Conservation (phyloP, 2,113 vertebrate species). For the Microtus pennsylvanicus region DNA sequence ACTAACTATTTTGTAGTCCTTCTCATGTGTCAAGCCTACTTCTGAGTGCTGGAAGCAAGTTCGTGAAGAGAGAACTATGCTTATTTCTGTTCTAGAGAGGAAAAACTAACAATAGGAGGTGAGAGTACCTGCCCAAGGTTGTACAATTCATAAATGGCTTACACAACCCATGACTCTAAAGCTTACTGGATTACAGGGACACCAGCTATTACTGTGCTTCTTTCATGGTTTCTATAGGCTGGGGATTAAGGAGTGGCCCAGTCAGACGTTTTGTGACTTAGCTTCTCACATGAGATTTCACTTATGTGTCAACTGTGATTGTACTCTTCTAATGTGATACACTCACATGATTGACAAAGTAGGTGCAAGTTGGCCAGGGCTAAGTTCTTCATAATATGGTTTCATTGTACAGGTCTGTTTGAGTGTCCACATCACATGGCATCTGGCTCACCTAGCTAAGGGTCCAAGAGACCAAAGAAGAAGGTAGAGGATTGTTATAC, state of each 20-base stretch:
- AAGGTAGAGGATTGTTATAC: neutral
- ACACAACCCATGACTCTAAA: neutral
- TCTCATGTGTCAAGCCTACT: neutral
- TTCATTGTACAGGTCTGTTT: neutral
- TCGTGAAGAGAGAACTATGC: neutral
- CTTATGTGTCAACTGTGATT: neutral
- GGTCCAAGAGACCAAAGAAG: neutral
- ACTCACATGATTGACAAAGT: neutral
- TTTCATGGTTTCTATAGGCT: neutral
- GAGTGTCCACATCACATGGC: neutral
- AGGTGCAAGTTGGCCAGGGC: neutral
- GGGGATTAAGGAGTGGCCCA: neutral
- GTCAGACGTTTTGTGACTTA: neutral
- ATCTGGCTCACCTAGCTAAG: neutral
- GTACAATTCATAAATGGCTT: neutral
- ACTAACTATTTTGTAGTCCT: neutral
- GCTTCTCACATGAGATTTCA: neutral
- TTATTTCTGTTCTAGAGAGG: neutral
- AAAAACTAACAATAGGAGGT: neutral
- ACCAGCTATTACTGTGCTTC: neutral
- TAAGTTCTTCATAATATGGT: neutral
- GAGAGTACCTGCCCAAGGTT: neutral
- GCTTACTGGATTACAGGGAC: neutral
- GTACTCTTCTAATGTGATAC: neutral
- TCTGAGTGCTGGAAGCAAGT: neutral